Evolutionary conservation across 2,113 vertebrate genomes (phyloP).

Genomic region (Procavia capensis): DNA sequence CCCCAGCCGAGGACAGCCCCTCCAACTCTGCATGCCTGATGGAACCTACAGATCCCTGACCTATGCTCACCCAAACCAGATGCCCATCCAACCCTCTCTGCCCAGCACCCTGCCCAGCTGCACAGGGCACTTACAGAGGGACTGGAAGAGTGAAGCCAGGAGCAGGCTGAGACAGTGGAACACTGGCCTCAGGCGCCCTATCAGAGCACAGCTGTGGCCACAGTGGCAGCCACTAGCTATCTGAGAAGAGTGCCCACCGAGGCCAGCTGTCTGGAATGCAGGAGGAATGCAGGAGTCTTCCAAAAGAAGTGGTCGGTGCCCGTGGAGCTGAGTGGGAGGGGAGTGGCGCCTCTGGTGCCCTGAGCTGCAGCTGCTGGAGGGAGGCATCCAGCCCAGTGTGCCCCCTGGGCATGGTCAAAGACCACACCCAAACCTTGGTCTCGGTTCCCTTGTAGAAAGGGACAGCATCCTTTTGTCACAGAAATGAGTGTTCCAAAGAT

Average conservation of each 20-base stretch:
- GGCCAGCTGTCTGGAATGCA: not conserved
- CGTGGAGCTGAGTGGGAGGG: not conserved
- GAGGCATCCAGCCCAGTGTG: too few relatives aligned
- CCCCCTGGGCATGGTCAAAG: not conserved
- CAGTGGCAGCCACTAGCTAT: accelerated
- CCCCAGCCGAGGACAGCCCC: not conserved
- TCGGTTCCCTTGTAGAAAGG: not conserved
- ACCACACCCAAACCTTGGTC: not conserved
- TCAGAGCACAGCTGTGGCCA: not conserved
- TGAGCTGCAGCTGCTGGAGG: not conserved
- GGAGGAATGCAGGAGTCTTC: not conserved
- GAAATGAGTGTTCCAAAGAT: too few relatives aligned
- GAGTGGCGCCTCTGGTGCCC: accelerated
- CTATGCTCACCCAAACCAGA: not conserved
- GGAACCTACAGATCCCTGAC: too few relatives aligned
- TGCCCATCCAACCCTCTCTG: not conserved
- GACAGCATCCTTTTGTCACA: accelerated
- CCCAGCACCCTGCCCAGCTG: not conserved
- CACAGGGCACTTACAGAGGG: not conserved
- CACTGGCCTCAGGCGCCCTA: not conserved
- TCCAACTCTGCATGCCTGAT: too few relatives aligned
- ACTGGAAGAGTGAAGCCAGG: not conserved
- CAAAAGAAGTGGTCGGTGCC: not conserved
- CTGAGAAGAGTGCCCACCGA: too few relatives aligned
- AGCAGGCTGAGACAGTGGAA: accelerated